Evolutionary conservation across 2,113 vertebrate genomes (phyloP), one percentile per base, ranked within the genome.

Genomic region (Urocolius indicus): DNA sequence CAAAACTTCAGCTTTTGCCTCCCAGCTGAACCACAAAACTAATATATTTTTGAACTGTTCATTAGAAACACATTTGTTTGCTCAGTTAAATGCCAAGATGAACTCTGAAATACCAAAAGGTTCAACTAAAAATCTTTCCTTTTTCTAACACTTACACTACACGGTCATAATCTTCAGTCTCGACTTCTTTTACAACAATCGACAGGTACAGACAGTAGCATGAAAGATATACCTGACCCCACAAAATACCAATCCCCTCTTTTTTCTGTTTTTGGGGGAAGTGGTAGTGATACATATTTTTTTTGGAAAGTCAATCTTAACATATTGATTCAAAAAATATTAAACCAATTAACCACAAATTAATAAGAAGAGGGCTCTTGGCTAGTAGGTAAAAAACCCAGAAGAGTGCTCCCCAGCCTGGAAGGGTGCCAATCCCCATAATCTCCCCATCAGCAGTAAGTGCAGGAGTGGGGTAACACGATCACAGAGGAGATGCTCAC

Each of bases 11-110:
- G 92, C 82, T 94, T 94, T 94, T 93, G 95, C 90, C 92, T 92
- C 57, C 57, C 63, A 93, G 87, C 72, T 95, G 92, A 97, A 94
- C 90, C 94, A 89, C 90, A 83, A 81, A 96, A 93, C 90, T 88
- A 96, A 94, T 93, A 41, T 61, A 91, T 90, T 96, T 86, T 86
- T 86, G 63, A 95, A 80, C 61, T 85, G 68, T 90, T 93, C 82
- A 96, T 95, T 85, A 95, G 90, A 94, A 94, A 88, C 95, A 95
- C 89, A 90, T 95, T 96, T 95, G 89, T 90, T 95, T 92, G 79
- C 87, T 90, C 95, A 84, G 82, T 71, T 82, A 88, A 95, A 96
- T 71, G 92, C 87, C 85, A 95, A 81, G 48, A 93, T 57, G 85
- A 94, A 71, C 65, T 88, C 73, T n/a, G n/a, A 87, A 94, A 90